Percentiles rank a stretch among this genome's conserved stretches.
Evolutionary conservation across 2,113 vertebrate species (phyloP).

Genomic region (Aspiorhynchus laticeps): DNA sequence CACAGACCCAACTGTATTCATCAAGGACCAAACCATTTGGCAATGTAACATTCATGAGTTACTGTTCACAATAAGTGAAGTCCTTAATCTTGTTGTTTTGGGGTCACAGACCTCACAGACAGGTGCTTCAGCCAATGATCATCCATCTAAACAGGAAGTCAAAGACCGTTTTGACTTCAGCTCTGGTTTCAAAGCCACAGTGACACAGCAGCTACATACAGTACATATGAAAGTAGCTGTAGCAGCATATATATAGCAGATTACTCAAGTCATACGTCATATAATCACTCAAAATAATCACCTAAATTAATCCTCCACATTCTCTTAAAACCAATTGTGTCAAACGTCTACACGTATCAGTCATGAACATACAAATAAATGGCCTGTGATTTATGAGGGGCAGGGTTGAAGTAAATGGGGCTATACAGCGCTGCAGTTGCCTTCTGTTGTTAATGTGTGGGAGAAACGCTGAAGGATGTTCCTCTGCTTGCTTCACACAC

Average conservation of each 20-base stretch:
- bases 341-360: neutral
- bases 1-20: conserved; percentile 7
- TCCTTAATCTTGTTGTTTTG: conserved; percentile 26
- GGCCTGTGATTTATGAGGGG: conserved; percentile 18
- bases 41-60: conserved; percentile 37
- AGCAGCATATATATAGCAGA: neutral
- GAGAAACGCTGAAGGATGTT: conserved; percentile 46
- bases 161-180: conserved; percentile 24
- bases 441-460: conserved; percentile 45
- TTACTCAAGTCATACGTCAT: neutral
- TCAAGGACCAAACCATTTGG: conserved; percentile 13
- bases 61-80: conserved; percentile 19
- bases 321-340: conserved; percentile 64
- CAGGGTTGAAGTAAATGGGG: neutral
- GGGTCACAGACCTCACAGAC: conserved; percentile 16
- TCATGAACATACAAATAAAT: conserved; percentile 10
- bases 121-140: conserved; percentile 4
- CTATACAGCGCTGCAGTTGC: conserved; percentile 9
- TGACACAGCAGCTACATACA: neutral
- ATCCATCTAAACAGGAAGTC: conserved; percentile 16
- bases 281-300: conserved; percentile 47
- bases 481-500: conserved; percentile 46
- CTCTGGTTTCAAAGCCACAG: conserved; percentile 25
- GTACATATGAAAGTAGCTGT: neutral
- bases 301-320: conserved; percentile 61